A percentile compares a stretch with the other conserved stretches of the same genome.
These are phyloP conservation scores for Bergia sp. DNA, from an alignment of 92 coral and sea anemone species.

Conservation along the genomic window DNA sequence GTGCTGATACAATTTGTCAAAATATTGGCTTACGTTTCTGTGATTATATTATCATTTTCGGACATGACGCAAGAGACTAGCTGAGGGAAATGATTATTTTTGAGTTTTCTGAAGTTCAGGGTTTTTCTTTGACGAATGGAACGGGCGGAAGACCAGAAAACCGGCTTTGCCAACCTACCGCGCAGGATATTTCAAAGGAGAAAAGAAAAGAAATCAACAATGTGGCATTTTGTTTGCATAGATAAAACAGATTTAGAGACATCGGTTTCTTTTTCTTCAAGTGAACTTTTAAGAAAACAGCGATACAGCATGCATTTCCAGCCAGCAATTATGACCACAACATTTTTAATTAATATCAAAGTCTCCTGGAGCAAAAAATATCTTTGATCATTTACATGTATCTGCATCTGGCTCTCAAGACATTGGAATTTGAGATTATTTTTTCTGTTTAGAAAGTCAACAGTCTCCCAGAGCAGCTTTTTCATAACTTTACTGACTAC, in stretches of 20 bases:
- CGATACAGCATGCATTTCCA: slow-evolving; percentile 27
- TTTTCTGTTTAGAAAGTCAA: neutral
- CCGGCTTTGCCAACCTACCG: slow-evolving; percentile 28
- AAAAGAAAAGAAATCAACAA: slow-evolving; percentile 41
- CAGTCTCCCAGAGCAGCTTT: neutral
- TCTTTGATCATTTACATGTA: neutral
- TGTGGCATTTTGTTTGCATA: slow-evolving; percentile 68
- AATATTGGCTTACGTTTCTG: slow-evolving; percentile 35
- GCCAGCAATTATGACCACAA: slow-evolving; percentile 22
- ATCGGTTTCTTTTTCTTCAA: slow-evolving; percentile 35
- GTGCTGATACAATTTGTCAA: slow-evolving; percentile 47
- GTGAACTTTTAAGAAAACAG: slow-evolving; percentile 25
- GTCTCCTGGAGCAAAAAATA: neutral
- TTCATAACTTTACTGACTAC: neutral
- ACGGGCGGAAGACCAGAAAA: slow-evolving; percentile 21
- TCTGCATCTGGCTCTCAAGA: slow-evolving; percentile 10
- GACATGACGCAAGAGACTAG: slow-evolving; percentile 26
- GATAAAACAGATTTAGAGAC: slow-evolving; percentile 63
- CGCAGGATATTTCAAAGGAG: slow-evolving; percentile 1
- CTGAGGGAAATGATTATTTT: slow-evolving; percentile 2
- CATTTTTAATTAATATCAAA: slow-evolving; percentile 4
- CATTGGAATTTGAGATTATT: neutral
- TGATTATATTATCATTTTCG: slow-evolving; percentile 34
- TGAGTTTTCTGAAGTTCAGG: neutral
- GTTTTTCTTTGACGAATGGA: neutral